These are phyloP conservation scores for Synanthedon vespiformis DNA, from an alignment of 2,888 invertebrate genomes.

Conservation along the genomic window DNA sequence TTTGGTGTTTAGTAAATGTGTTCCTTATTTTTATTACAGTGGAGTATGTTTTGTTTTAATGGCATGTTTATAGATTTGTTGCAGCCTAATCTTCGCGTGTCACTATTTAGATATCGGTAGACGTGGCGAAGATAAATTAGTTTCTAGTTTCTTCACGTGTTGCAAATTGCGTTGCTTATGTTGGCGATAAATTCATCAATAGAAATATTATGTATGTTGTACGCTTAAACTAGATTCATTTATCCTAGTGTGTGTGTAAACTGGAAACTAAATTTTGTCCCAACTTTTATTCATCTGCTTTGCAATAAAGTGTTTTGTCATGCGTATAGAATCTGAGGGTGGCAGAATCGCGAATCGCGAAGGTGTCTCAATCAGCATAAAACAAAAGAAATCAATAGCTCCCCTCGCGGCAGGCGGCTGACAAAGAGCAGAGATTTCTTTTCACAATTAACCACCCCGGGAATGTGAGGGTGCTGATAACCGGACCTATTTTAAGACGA, in stretches of 20 bases:
- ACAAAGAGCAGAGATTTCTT: slow-evolving; percentile 71
- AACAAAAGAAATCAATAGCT: slow-evolving; percentile 71
- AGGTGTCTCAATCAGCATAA: slow-evolving; percentile 72
- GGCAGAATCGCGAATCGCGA: slow-evolving; percentile 43
- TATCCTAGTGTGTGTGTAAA: too few relatives aligned
- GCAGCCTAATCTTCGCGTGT: slow-evolving; percentile 26
- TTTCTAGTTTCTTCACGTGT: background rate
- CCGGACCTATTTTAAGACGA: slow-evolving; percentile 37
- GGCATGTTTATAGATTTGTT: slow-evolving; percentile 5
- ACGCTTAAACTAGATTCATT: too few relatives aligned
- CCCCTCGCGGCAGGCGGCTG: slow-evolving; percentile 49
- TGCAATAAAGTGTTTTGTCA: slow-evolving; percentile 60
- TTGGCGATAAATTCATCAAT: too few relatives aligned
- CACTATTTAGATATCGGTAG: slow-evolving; percentile 31
- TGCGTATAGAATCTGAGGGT: slow-evolving; percentile 41
- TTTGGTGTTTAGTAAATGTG: slow-evolving; percentile 10
- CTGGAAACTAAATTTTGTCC: slow-evolving; percentile 1
- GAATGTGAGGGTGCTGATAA: slow-evolving; percentile 53
- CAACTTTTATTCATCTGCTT: slow-evolving; percentile 39
- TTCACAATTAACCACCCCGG: slow-evolving; percentile 67
- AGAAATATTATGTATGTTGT: too few relatives aligned
- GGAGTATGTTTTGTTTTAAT: slow-evolving; percentile 14
- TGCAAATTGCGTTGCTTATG: too few relatives aligned
- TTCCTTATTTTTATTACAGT: slow-evolving; percentile 10
- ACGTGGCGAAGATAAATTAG: slow-evolving; percentile 48